A percentile compares a stretch with the other conserved stretches of the same genome.
Conservation (phyloP, 35 echinoderm and acorn worm genomes). For the Lytechinus pictus region DNA sequence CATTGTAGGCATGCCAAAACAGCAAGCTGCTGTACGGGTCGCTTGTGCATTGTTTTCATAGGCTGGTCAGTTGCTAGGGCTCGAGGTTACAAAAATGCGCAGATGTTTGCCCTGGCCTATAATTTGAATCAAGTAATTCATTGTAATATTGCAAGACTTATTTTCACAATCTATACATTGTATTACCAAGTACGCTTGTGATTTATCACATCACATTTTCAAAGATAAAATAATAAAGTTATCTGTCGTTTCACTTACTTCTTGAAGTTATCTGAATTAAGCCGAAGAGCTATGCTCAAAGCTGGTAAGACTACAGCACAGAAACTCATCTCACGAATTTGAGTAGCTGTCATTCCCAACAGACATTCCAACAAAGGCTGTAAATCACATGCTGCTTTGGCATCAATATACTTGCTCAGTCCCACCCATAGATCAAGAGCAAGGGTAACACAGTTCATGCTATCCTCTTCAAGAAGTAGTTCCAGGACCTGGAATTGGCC, state of each 20-base stretch:
- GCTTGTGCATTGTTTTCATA: too few relatives aligned
- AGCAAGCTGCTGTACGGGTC: too few relatives aligned
- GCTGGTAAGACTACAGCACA: conserved; percentile 39
- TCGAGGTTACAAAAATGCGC: too few relatives aligned
- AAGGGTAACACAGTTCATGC: conserved; percentile 3
- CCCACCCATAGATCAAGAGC: conserved; percentile 50
- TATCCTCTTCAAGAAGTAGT: not conserved
- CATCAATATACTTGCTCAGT: not conserved
- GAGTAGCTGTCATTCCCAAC: not conserved
- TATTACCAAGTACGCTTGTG: too few relatives aligned
- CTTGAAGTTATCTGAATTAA: not conserved
- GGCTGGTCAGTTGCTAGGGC: too few relatives aligned
- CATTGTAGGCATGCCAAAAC: too few relatives aligned
- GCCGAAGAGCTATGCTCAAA: conserved; percentile 30
- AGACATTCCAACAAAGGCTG: not conserved
- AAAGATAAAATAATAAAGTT: not conserved
- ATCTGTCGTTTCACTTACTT: not conserved
- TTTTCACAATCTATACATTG: too few relatives aligned
- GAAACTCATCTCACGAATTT: conserved; percentile 16
- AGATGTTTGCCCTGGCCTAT: too few relatives aligned
- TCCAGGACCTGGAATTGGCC: not conserved
- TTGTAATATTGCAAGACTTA: too few relatives aligned
- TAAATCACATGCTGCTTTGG: conserved; percentile 48
- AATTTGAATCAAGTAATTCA: too few relatives aligned
- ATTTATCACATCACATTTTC: not conserved